Evolutionary conservation across 2,888 invertebrate species (phyloP), one percentile per base, ranked within the genome.

Genomic region (Uloborus plumipes): DNA sequence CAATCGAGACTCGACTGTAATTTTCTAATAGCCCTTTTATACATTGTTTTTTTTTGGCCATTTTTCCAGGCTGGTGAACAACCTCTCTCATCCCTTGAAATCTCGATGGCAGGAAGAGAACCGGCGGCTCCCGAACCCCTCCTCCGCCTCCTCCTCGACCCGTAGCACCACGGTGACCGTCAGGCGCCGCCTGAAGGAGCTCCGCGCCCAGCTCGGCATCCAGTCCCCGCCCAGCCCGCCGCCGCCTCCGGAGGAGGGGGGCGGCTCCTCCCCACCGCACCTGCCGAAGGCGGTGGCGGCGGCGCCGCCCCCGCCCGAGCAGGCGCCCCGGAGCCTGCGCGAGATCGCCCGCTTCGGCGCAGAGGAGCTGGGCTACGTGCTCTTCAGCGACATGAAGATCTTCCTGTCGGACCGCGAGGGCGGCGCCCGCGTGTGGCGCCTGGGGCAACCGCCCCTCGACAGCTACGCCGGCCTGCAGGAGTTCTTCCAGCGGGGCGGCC

Each of bases 131-230:
- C 64, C 62, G 18, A 14, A 26, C 18, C 20, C 65, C 11, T 61
- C 67, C 11, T 22, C 51, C 18, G 49, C 47, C 13, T 39, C 39
- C 39, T 39, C 39, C 9, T 49, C 66, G 2, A 18, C 51, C 7
- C 83, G 83, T 22, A 77, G 71, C 73, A 83, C 83, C 9, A 83
- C 83, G 4, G 67, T 83, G 16, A 83, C 83, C 2, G 83, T 83
- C 6, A 61, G 83, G 6, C 61, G 83, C 16, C 61, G 83, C 16
- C 83, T 83, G 15, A 83, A 83, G 49, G 83, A 83, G n/a, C 77
- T 83, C 16, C 76, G 83, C 0, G 70, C 83, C 9, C 83, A 83
- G 50, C 58, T 83, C 15, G 83, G 83, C 26, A 83, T 83, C 20
- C 82, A 71, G 26, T 61, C 83, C 7, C 77, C 83, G 11, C 83